Evolutionary conservation across 2,797 vertebrate species (phyloP).

Genomic region (Knipowitschia caucasica): DNA sequence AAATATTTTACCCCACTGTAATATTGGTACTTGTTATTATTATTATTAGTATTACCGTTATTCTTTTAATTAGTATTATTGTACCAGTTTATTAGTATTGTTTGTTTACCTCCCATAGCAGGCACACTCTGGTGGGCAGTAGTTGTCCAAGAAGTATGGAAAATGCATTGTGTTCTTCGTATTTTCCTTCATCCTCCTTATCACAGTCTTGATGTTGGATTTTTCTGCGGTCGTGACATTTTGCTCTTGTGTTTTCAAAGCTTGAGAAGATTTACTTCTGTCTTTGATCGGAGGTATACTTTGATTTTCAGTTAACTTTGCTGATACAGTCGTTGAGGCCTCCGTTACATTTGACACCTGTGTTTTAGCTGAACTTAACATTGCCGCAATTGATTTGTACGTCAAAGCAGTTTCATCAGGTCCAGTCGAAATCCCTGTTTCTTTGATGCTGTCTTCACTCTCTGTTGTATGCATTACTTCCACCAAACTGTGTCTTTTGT

Average conservation of each 20-base stretch:
- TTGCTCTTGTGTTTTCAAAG: conserved; percentile 6
- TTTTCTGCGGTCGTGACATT: conserved; percentile 15
- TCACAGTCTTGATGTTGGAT: conserved; percentile 35
- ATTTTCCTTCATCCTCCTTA: conserved; percentile 24
- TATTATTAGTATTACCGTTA: no score
- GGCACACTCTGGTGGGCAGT: conserved; percentile 62
- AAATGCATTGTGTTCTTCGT: conserved; percentile 38
- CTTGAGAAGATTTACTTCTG: conserved; percentile 28
- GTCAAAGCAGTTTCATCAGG: conserved; percentile 11
- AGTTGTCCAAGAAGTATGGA: conserved; percentile 65
- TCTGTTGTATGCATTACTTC: conserved; percentile 13
- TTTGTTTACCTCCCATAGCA: conserved; percentile 66
- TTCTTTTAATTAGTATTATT: no score
- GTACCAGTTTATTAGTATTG: no score
- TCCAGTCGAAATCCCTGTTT: conserved; percentile 9
- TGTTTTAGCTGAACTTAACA: conserved; percentile 16
- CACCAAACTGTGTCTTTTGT: conserved; percentile 18
- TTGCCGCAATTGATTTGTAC: conserved; percentile 1
- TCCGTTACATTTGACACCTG: background rate
- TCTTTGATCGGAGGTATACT: conserved; percentile 8
- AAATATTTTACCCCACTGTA: no score
- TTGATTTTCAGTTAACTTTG: conserved; percentile 16
- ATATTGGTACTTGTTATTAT: no score
- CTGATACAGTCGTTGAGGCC: conserved; percentile 1
- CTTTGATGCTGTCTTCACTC: background rate